Conservation (phyloP, 2,113 vertebrate species). For the Takifugu bimaculatus region DNA sequence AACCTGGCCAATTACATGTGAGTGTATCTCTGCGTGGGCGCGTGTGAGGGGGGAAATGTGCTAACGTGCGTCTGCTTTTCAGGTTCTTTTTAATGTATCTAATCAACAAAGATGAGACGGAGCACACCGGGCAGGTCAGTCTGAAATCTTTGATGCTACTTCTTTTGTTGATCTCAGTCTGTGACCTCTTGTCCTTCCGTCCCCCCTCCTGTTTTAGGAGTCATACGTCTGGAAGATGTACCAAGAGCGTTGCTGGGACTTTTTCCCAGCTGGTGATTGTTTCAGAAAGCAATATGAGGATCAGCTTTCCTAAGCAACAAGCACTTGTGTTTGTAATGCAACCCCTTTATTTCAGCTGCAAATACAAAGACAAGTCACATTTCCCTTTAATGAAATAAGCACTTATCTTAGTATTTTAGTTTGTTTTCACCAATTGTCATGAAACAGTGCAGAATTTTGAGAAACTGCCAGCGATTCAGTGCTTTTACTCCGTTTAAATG, state of each 20-base stretch:
- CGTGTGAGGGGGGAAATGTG: not conserved
- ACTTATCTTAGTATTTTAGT: too few species aligned
- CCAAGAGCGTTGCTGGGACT: slow-evolving; percentile 79
- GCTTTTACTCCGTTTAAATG: too few species aligned
- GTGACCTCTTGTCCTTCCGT: not conserved
- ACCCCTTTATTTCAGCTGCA: too few species aligned
- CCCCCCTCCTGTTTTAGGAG: slow-evolving; percentile 55
- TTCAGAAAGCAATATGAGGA: slow-evolving; percentile 81
- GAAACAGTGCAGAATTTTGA: too few species aligned
- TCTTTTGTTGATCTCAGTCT: not conserved
- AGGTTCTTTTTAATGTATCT: slow-evolving; percentile 96
- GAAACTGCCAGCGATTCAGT: too few species aligned
- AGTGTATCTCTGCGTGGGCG: slow-evolving; percentile 37
- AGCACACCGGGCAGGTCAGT: slow-evolving; percentile 90
- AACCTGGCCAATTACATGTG: slow-evolving; percentile 87
- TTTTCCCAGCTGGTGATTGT: slow-evolving; percentile 78
- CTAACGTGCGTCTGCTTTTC: slow-evolving; percentile 20
- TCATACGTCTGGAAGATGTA: slow-evolving; percentile 82
- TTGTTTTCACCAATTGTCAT: too few species aligned
- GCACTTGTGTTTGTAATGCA: too few species aligned
- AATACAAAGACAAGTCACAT: too few species aligned
- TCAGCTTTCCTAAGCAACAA: slow-evolving; percentile 65
- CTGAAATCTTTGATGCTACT: not conserved
- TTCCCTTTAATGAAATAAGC: too few species aligned
- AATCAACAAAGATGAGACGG: slow-evolving; percentile 92